These are phyloP conservation scores for Crocallis elinguaria DNA, from an alignment of 2,888 invertebrate genomes.

Conservation along the genomic window DNA sequence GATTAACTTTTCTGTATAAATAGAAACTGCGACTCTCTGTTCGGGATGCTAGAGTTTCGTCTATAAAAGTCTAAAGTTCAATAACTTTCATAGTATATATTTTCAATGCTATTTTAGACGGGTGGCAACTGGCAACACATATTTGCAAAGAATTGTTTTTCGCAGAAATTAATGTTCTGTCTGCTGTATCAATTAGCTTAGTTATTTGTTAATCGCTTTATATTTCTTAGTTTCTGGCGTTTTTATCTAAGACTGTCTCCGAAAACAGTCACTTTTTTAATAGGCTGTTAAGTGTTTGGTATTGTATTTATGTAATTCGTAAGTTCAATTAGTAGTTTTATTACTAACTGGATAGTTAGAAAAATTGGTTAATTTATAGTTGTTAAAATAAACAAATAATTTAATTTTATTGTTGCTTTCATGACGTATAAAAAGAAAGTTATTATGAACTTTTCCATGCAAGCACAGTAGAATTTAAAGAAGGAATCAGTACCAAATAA, in stretches of 20 bases:
- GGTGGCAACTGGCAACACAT: too few relatives aligned
- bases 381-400: not conserved
- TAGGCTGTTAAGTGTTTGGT: not conserved
- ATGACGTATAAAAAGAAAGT: not conserved
- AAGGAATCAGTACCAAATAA: too few relatives aligned
- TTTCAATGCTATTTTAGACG: constrained; percentile 2
- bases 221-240: not conserved
- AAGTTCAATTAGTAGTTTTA: not conserved
- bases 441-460: too few relatives aligned
- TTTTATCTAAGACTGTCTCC: not conserved
- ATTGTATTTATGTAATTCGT: not conserved
- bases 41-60: constrained; percentile 1
- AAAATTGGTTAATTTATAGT: not conserved
- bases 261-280: not conserved
- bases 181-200: constrained; percentile 10
- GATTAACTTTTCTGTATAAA: constrained; percentile 1
- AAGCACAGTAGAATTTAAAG: too few relatives aligned
- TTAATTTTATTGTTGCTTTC: not conserved
- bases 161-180: constrained; percentile 11
- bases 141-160: constrained; percentile 4
- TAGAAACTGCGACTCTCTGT: not conserved
- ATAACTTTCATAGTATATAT: constrained; percentile 10
- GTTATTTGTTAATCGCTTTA: constrained; percentile 4
- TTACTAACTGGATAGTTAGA: not conserved
- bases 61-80: constrained; percentile 20